Conservation (phyloP, 2,797 vertebrate genomes). For the Schizopygopsis malacanthus region DNA sequence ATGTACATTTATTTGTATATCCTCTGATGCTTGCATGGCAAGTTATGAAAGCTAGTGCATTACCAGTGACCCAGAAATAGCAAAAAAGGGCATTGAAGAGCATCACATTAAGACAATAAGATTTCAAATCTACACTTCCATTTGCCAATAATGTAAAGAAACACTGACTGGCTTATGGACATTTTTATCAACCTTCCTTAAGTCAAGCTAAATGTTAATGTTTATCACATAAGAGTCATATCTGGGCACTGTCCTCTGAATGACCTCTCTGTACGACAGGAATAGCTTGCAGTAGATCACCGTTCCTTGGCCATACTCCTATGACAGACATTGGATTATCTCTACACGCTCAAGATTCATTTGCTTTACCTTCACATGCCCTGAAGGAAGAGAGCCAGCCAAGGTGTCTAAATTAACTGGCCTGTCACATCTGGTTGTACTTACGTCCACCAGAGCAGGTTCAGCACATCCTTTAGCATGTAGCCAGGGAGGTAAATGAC, state of each 20-base stretch:
- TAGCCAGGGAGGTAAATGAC: constrained; percentile 50
- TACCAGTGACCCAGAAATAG: not conserved
- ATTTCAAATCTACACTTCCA: not conserved
- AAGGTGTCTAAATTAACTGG: constrained; percentile 58
- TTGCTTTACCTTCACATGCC: constrained; percentile 53
- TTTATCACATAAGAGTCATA: not conserved
- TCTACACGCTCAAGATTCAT: constrained; percentile 44
- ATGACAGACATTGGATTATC: constrained; percentile 28
- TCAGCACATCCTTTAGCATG: constrained; percentile 45
- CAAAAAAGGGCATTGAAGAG: not conserved
- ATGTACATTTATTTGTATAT: not conserved
- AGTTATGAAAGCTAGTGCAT: not conserved
- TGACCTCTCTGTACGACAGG: constrained; percentile 34
- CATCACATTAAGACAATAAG: not conserved
- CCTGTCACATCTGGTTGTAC: constrained; percentile 51
- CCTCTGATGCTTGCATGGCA: constrained; percentile 13
- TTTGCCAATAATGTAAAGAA: not conserved
- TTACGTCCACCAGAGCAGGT: constrained; percentile 51
- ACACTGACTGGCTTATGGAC: not conserved
- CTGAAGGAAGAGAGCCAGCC: constrained; percentile 42
- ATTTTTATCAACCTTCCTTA: constrained; percentile 1
- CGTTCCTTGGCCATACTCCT: not conserved
- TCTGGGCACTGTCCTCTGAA: constrained; percentile 12
- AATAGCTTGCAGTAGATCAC: constrained; percentile 28
- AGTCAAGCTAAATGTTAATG: constrained; percentile 9